Evolutionary conservation across 2,797 vertebrate species (phyloP), one percentile per base, ranked within the genome.

Genomic region (Bryconaethiops microstoma): DNA sequence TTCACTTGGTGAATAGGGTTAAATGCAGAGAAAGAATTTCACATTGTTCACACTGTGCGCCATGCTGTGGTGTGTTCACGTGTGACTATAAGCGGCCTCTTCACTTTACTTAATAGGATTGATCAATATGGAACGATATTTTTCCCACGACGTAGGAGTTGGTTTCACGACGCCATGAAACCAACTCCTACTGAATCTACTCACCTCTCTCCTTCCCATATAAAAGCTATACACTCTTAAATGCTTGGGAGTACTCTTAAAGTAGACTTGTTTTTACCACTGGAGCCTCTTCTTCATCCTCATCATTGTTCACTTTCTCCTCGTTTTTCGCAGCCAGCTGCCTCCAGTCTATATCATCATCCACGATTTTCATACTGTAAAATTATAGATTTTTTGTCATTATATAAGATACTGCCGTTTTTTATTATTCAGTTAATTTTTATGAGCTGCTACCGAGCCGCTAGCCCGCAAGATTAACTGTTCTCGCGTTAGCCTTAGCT

Each of bases 261-360:
- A 19, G 8, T 45, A 7, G 19, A 67, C 16, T 40, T 1, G 16
- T 17, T 10, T 8, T 19, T 93, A 96, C 89, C 95, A 96, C 92
- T 80, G 94, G 94, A 19, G 93, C 96, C 76, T 97, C 96, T 12
- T 76, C 80, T 21, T 96, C 96, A 52, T 52, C 96, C 76, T 97
- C 96, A 10, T 86, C 85, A 17, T 96, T 95, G 0, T 94, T 93
- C 0, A 86, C 62, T 57, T 93, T 91, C 42, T 81, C 86, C 39
- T 92, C 92, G 23, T 89, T 84, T 23, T 81, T 65, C 40, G 60
- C 55, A 1, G 91, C 88, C 77, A 92, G 89, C 70, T 94, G 93
- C 77, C 89, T 94, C 97, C 96, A 98, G 80, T 96, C 94, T 71
- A 96, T 91, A 77, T 97, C 95, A 84, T 98, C 96, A 83, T 98